phyloP scores from a whole-genome alignment of 2,797 vertebrate species.

The Microctenopoma stevenorrisi region DNA sequence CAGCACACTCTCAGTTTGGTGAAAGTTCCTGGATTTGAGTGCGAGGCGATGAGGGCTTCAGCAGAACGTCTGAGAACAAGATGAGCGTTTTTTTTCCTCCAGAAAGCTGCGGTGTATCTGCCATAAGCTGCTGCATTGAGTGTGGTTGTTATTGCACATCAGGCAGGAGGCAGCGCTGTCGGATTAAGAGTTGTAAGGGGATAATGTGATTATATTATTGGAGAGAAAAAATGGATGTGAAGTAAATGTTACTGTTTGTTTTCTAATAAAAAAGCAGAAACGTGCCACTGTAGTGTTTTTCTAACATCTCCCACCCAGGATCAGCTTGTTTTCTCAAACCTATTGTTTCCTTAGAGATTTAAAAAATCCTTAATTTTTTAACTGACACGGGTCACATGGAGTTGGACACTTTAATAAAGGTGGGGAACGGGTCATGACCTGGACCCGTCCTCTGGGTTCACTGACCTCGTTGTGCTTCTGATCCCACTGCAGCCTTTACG shows the following conservation, averaged over 20 bases:
- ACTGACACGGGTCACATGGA: no score
- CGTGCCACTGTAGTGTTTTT: background rate
- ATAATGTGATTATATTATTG: constrained; percentile 17
- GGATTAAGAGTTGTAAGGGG: background rate
- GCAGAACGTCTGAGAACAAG: background rate
- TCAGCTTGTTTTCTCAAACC: no score
- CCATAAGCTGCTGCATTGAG: constrained; percentile 22
- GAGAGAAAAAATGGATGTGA: constrained; percentile 32
- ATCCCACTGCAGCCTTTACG: no score
- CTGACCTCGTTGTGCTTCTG: no score
- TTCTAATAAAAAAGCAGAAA: constrained; percentile 72
- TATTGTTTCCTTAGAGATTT: no score
- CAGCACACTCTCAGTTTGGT: no score
- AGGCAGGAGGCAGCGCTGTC: background rate
- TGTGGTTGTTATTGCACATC: background rate
- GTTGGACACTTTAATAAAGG: no score
- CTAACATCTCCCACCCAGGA: no score
- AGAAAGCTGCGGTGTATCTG: constrained; percentile 10
- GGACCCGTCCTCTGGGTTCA: no score
- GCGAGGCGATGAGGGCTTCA: constrained; percentile 3
- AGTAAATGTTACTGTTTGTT: constrained; percentile 42
- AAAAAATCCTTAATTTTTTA: no score
- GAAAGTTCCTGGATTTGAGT: background rate
- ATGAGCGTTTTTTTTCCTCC: background rate
- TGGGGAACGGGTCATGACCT: no score